A percentile compares a stretch with the other conserved stretches of the same genome.
Evolutionary conservation across 2,113 vertebrate species (phyloP).

Genomic region (Anas platyrhynchos): DNA sequence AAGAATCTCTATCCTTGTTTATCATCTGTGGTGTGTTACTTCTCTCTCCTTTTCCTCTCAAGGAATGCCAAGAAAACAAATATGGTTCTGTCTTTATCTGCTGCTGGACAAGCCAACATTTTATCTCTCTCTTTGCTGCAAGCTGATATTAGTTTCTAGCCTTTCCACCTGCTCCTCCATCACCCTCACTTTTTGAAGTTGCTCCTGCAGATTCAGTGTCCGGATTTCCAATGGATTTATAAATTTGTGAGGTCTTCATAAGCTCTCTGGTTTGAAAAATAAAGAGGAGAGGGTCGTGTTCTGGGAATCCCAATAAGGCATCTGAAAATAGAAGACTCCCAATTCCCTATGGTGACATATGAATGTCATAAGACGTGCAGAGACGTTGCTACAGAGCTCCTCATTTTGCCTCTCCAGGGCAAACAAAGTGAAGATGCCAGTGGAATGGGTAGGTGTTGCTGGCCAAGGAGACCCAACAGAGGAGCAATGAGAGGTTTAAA

Average conservation of each 20-base stretch:
- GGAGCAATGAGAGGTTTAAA: conserved; percentile 13
- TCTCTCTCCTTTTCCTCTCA: neutral
- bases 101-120: neutral
- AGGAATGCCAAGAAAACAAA: neutral
- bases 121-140: neutral
- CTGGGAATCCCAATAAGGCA: neutral
- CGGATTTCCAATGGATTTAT: fast-evolving
- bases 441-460: conserved; percentile 34
- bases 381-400: conserved; percentile 25
- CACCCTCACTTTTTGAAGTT: neutral
- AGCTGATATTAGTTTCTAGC: neutral
- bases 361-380: too few relatives aligned
- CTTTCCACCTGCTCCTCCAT: neutral
- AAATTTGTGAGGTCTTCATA: neutral
- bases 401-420: conserved; percentile 14
- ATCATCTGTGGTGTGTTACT: neutral
- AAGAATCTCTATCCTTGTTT: neutral
- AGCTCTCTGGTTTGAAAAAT: neutral
- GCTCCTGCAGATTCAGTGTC: neutral
- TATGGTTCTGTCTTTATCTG: neutral
- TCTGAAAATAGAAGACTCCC: neutral
- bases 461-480: conserved; percentile 63
- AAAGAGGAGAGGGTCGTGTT: neutral
- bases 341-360: neutral
- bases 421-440: conserved; percentile 42